Evolutionary conservation across 37 sponge, comb jelly and placozoan genomes (phyloP), one percentile per base, ranked within the genome.

Genomic region (Corticium candelabrum): DNA sequence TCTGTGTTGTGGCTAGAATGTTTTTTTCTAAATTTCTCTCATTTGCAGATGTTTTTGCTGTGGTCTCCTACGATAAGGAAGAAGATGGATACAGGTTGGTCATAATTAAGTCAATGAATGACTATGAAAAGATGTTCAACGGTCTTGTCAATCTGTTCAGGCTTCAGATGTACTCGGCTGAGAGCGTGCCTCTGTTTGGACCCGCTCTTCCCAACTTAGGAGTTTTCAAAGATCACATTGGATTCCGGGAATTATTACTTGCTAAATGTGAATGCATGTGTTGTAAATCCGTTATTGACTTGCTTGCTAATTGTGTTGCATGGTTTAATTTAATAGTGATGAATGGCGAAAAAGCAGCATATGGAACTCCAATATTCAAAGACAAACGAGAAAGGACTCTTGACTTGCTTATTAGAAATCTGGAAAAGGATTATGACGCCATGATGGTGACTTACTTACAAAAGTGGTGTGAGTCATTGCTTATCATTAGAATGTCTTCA

Each of bases 331-430:
- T 11, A 79, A 31, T 81, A 91, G 92, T 91, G 70, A 91, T 91
- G 31, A 91, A 91, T 79, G 89, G 89, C 38, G 92, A 91, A 78
- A 91, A 91, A 81, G 92, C 92, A 37, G 72, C 89, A 37, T 88
- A 88, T 77, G 41, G 68, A 29, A 77, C 78, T 36, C 89, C 89
- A 5, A 82, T 84, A 21, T 91, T 91, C 68, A 38, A 85, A 38
- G 86, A 91, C 72, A 91, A 91, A 75, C 79, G 92, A 69, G 82
- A 86, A 40, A 68, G 92, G 21, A 91, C 92, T 5, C 84, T 91
- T 30, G 83, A 74, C 7, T 76, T 83, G 7, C 75, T 91, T 2
- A 74, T 91, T 30, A 90, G 84, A 41, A 79, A 43, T 35, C 33
- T 86, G 33, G 90, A 90, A 39, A 74, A 86, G 40, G 77, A 86